These are phyloP conservation scores for Dysdera silvatica DNA, from an alignment of 1,140 invertebrate genomes.

Conservation along the genomic window DNA sequence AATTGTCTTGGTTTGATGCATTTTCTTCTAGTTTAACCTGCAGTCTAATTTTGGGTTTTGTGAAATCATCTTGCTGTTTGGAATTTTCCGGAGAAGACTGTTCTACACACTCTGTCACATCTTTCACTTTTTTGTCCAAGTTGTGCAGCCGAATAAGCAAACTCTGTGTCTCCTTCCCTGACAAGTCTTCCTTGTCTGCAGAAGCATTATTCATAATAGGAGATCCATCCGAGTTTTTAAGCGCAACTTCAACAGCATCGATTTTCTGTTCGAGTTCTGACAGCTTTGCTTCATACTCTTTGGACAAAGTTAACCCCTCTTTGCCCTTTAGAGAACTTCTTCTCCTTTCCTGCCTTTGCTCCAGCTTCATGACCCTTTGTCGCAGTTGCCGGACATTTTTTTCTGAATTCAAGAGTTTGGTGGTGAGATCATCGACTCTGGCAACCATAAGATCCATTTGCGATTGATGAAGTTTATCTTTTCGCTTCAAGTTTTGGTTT, in stretches of 20 bases:
- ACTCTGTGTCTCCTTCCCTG: background rate
- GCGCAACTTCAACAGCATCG: conserved; percentile 51
- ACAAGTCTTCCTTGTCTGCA: background rate
- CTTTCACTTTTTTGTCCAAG: conserved; percentile 25
- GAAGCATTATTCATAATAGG: background rate
- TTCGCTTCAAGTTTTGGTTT: conserved; percentile 59
- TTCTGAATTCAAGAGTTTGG: conserved; percentile 69
- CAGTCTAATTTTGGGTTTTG: conserved; percentile 28
- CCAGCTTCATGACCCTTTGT: conserved; percentile 67
- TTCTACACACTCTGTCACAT: conserved; percentile 13
- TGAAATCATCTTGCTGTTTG: conserved; percentile 2
- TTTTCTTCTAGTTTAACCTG: conserved; percentile 24
- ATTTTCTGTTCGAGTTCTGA: conserved; percentile 69
- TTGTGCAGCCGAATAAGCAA: conserved; percentile 18
- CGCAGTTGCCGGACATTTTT: conserved; percentile 68
- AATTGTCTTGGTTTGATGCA: background rate
- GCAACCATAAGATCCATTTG: conserved; percentile 70
- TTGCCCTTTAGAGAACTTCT: conserved; percentile 64
- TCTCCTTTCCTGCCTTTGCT: conserved; percentile 61
- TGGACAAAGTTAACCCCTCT: conserved; percentile 66
- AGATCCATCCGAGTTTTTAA: background rate
- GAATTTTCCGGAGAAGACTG: background rate
- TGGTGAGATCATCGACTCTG: conserved; percentile 73
- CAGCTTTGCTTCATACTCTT: conserved; percentile 73
- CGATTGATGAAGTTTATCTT: conserved; percentile 60